Evolutionary conservation across 1,140 invertebrate species (phyloP).

Genomic region (Orchesella cincta): DNA sequence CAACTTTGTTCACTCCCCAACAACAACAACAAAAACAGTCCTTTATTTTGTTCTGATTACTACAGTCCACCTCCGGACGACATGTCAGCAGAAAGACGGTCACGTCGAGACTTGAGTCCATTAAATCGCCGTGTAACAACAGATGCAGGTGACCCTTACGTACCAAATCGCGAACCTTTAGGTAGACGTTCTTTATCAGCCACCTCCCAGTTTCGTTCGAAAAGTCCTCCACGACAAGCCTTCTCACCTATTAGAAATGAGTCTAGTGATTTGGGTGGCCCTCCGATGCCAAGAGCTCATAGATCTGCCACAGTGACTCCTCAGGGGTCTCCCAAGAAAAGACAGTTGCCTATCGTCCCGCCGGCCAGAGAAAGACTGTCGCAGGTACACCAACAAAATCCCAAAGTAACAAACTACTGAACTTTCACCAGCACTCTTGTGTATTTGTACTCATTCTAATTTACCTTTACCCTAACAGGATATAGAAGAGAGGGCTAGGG

Average conservation of each 20-base stretch:
- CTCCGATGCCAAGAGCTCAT: constrained; percentile 63
- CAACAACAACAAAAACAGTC: neutral
- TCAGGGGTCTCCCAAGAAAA: constrained; percentile 90
- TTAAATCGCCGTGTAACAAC: constrained; percentile 65
- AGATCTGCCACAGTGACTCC: constrained; percentile 88
- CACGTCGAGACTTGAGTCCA: constrained; percentile 74
- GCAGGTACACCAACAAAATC: constrained; percentile 35
- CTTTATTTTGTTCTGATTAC: neutral
- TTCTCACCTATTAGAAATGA: constrained; percentile 46
- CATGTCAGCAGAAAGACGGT: constrained; percentile 60
- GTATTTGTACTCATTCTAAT: neutral
- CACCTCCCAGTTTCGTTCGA: constrained; percentile 45
- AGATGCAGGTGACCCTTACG: constrained; percentile 39
- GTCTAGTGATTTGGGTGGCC: constrained; percentile 50
- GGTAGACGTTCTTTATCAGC: constrained; percentile 24
- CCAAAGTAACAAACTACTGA: constrained; percentile 23
- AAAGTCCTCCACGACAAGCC: constrained; percentile 44
- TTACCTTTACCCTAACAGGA: constrained; percentile 64
- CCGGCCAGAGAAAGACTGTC: constrained; percentile 50
- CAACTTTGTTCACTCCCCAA: neutral
- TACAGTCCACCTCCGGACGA: constrained; percentile 63
- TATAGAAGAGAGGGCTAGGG: constrained; percentile 77
- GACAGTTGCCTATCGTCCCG: constrained; percentile 73
- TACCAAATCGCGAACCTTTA: constrained; percentile 34
- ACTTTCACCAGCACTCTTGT: neutral